Conservation (phyloP, 2,888 invertebrate species). For the Tinea semifulvella region DNA sequence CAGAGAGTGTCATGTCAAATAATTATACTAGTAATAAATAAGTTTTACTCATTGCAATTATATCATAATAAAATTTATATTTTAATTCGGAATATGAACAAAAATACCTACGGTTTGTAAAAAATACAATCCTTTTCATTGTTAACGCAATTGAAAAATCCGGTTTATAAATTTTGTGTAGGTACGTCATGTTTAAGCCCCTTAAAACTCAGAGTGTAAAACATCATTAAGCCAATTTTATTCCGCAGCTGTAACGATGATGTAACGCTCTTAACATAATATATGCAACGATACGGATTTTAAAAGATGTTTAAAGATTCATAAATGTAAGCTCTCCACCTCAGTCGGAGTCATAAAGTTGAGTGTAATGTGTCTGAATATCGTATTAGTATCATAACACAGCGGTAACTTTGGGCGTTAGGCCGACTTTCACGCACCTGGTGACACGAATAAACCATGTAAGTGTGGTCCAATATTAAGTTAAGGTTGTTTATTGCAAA, state of each 20-base stretch:
- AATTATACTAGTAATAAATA: conserved; percentile 13
- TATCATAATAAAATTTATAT: too few relatives aligned
- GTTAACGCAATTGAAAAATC: too few relatives aligned
- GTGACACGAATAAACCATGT: conserved; percentile 50
- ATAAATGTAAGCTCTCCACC: conserved; percentile 52
- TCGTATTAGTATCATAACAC: conserved; percentile 41
- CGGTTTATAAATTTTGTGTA: conserved; percentile 4
- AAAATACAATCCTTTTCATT: too few relatives aligned
- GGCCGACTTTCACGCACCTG: conserved; percentile 51
- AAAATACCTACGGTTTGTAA: too few relatives aligned
- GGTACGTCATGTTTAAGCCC: conserved; percentile 5
- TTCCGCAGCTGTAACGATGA: conserved; percentile 13
- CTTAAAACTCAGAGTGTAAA: conserved; percentile 9
- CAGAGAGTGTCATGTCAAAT: conserved; percentile 13
- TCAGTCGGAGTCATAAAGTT: conserved; percentile 54
- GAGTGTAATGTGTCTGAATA: conserved; percentile 52
- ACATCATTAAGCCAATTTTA: conserved; percentile 14
- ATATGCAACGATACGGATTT: conserved; percentile 43
- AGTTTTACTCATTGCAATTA: conserved; percentile 7
- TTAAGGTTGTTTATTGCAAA: conserved; percentile 37
- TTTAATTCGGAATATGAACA: too few relatives aligned
- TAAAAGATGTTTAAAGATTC: conserved; percentile 58
- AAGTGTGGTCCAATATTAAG: conserved; percentile 50
- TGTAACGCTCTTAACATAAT: conserved; percentile 23
- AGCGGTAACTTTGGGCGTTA: conserved; percentile 44